phyloP scores from a whole-genome alignment of 2,797 vertebrate genomes.

The Percopsis omiscomaycus region DNA sequence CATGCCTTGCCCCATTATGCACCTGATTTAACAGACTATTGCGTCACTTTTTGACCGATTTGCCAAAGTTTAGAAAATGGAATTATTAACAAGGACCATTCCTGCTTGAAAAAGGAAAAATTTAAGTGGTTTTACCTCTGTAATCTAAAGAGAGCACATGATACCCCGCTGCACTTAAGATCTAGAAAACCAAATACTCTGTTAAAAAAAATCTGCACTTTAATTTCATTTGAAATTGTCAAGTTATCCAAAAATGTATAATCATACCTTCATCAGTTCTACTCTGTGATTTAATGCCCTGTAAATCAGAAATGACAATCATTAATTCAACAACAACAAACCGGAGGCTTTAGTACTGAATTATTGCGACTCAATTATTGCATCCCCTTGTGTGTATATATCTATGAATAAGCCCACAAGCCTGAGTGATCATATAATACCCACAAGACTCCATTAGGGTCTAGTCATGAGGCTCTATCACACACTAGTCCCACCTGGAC shows the following conservation, averaged over 20 bases:
- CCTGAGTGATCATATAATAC: constrained; percentile 31
- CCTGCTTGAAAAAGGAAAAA: background rate
- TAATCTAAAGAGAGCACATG: constrained; percentile 87
- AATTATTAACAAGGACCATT: background rate
- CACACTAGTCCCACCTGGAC: constrained; percentile 75
- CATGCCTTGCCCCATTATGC: background rate
- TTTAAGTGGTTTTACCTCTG: constrained; percentile 76
- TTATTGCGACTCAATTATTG: constrained; percentile 19
- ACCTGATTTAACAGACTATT: no score
- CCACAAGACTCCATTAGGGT: constrained; percentile 58
- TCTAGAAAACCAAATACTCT: constrained; percentile 61
- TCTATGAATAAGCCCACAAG: constrained; percentile 15
- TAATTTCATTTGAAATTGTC: background rate
- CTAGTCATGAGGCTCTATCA: constrained; percentile 51
- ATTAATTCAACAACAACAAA: constrained; percentile 33
- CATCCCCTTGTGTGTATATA: constrained; percentile 21
- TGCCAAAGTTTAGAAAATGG: no score
- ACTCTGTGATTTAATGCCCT: constrained; percentile 82
- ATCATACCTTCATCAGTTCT: constrained; percentile 79
- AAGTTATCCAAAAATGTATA: background rate
- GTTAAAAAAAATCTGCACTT: background rate
- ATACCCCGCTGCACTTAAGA: constrained; percentile 80
- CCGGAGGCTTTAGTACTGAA: constrained; percentile 24
- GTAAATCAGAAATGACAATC: constrained; percentile 42
- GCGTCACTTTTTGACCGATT: no score